These are phyloP conservation scores for Pseudopleuronectes americanus DNA, from an alignment of 2,797 vertebrate genomes.

Conservation along the genomic window DNA sequence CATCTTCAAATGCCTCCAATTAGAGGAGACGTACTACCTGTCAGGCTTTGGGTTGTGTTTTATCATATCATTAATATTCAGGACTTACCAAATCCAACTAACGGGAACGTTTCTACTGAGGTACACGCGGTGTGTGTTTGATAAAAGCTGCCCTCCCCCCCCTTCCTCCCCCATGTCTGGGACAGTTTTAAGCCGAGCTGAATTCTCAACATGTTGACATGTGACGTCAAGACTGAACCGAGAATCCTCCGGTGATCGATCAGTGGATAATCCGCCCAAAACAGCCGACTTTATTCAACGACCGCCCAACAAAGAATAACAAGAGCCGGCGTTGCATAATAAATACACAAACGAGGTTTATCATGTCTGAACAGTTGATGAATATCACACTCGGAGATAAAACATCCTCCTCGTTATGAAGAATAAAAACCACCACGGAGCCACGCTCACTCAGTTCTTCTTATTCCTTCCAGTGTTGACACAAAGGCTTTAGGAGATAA, in stretches of 20 bases:
- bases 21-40: constrained; percentile 70
- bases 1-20: constrained; percentile 75
- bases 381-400: constrained; percentile 39
- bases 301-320: constrained; percentile 23
- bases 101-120: constrained; percentile 26
- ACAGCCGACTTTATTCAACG: neutral
- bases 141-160: neutral
- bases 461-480: constrained; percentile 16
- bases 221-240: neutral
- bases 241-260: neutral
- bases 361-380: constrained; percentile 49
- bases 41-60: constrained; percentile 58
- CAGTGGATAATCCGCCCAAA: neutral
- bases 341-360: constrained; percentile 45
- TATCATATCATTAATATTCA: constrained; percentile 62
- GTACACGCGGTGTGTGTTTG: constrained; percentile 1
- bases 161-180: neutral
- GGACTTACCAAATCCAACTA: constrained; percentile 30
- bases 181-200: neutral
- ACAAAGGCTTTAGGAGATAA: constrained; percentile 45
- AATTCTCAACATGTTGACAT: constrained; percentile 1
- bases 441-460: constrained; percentile 24
- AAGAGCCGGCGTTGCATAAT: constrained; percentile 27
- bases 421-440: constrained; percentile 7
- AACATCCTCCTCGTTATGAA: constrained; percentile 36